phyloP scores from a whole-genome alignment of 2,797 vertebrate species.

The Alauda arvensis region DNA sequence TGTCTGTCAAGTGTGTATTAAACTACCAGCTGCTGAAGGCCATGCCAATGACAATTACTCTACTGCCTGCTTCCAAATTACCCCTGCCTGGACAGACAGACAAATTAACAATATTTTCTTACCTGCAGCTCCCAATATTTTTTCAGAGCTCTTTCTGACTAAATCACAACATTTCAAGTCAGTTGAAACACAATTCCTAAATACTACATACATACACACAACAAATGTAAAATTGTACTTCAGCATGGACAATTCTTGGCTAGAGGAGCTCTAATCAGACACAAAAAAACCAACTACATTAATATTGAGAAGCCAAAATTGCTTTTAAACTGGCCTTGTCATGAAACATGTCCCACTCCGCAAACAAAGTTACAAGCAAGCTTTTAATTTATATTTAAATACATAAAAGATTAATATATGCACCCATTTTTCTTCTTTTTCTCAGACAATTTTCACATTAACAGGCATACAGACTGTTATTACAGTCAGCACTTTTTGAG shows the following conservation, averaged over 20 bases:
- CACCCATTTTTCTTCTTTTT: neutral
- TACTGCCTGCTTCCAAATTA: slow-evolving; percentile 17
- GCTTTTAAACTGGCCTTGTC: neutral
- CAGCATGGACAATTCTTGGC: neutral
- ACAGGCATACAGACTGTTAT: neutral
- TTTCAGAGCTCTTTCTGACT: neutral
- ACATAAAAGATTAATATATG: neutral
- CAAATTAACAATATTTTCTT: neutral
- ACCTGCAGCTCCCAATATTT: neutral
- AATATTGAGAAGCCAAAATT: accelerated
- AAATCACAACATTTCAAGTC: neutral
- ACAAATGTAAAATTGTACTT: neutral
- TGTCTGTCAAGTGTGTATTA: slow-evolving; percentile 35
- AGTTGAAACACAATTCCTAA: neutral
- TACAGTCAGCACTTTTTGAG: neutral
- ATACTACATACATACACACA: neutral
- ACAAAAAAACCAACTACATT: neutral
- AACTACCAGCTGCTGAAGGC: slow-evolving; percentile 37
- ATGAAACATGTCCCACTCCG: neutral
- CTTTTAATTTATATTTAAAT: neutral
- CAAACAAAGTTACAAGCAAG: neutral
- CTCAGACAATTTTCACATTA: neutral
- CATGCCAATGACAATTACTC: slow-evolving; percentile 33
- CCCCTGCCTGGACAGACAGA: neutral
- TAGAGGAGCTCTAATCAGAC: neutral